These are phyloP conservation scores for Somateria mollissima DNA, from an alignment of 2,797 vertebrate genomes.

Conservation along the genomic window DNA sequence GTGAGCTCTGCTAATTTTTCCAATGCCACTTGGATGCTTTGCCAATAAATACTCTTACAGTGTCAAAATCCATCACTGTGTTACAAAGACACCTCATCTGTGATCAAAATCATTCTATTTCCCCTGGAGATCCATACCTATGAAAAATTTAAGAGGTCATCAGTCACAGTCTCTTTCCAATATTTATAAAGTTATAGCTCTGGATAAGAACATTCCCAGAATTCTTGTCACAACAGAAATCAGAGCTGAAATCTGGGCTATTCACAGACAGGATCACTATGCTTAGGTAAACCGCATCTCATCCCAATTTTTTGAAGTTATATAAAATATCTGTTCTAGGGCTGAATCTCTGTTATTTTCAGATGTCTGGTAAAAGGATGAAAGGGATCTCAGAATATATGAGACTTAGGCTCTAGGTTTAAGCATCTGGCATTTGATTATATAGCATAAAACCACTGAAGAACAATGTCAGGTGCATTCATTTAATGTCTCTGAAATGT, in stretches of 20 bases:
- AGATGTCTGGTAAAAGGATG: not conserved
- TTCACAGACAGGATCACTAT: not conserved
- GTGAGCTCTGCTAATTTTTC: slow-evolving; percentile 14
- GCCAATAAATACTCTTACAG: not conserved
- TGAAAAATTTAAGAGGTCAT: slow-evolving; percentile 57
- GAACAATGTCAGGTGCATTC: not conserved
- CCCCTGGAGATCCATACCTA: not conserved
- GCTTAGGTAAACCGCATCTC: not conserved
- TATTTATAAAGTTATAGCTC: not conserved
- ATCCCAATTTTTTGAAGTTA: not conserved
- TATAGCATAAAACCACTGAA: not conserved
- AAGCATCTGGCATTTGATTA: not conserved
- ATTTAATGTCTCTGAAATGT: not conserved
- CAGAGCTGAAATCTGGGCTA: not conserved
- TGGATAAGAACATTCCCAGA: slow-evolving; percentile 15
- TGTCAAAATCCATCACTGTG: slow-evolving; percentile 34
- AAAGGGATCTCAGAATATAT: not conserved
- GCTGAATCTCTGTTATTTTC: not conserved
- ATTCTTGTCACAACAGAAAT: not conserved
- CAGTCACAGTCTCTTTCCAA: not conserved
- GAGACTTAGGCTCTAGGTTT: not conserved
- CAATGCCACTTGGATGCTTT: not conserved
- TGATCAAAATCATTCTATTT: not conserved
- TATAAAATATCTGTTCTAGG: not conserved
- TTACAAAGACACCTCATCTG: not conserved